Evolutionary conservation across 2,888 invertebrate genomes (phyloP), one percentile per base, ranked within the genome.

Genomic region (Stenichneumon culpator): DNA sequence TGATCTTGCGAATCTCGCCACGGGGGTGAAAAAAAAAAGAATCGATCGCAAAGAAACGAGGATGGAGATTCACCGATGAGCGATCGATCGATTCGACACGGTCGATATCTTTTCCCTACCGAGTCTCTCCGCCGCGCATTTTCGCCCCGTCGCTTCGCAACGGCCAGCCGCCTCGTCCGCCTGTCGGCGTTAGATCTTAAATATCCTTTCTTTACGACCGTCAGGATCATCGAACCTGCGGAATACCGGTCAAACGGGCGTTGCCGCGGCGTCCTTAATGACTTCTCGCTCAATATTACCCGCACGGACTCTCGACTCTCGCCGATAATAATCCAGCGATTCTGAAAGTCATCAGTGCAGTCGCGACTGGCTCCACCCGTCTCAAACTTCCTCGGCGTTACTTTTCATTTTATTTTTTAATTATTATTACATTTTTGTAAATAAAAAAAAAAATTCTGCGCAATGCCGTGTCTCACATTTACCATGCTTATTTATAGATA

Each of bases 141-240:
- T 44, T 44, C 36, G 39, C 44, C 39, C 16, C 75, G 47, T 72
- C 39, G 63, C 78, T 19, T 28, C 22, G 57, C 57, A 57, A 25
- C 57, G 22, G 57, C 22, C 22, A 22, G 54, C 28, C 36, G 54
- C 57, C 2, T 60, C 52, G 19, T 57, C 60, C 44, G 50, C 57
- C n/a, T 44, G 70, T 74, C 75, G 86, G 69, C 77, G 60, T 83
- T 72, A 19, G 57, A 77, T 65, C 52, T 75, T 67, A 50, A 86
- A 88, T 88, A 85, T 87, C 80, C 82, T 86, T 83, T 80, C 83
- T 84, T 89, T 85, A 86, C 78, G 84, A 77, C 65, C 78, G 32
- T 83, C 85, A 80, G 83, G 83, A 83, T 88, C 86, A 39, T 82
- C 86, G 82, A 70, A 83, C 75, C 50, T 74, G 44, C 22, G 54